phyloP scores from a whole-genome alignment of 2,113 vertebrate genomes.

The Ammodytes dubius region DNA sequence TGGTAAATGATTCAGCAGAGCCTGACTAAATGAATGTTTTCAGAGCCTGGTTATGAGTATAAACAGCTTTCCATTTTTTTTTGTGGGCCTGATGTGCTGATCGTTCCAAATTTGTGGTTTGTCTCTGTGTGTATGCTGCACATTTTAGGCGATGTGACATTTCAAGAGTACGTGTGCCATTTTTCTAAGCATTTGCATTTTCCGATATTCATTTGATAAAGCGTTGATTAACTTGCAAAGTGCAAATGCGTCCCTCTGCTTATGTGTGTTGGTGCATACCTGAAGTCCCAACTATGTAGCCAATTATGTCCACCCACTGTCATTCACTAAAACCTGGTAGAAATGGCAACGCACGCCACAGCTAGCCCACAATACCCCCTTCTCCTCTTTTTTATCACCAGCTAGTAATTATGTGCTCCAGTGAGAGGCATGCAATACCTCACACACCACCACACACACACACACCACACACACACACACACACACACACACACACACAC shows the following conservation, averaged over 20 bases:
- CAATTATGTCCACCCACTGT: slow-evolving; percentile 60
- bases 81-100: slow-evolving; percentile 16
- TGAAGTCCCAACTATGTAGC: slow-evolving; percentile 58
- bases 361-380: slow-evolving; percentile 57
- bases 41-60: slow-evolving; percentile 58
- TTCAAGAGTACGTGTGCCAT: slow-evolving; percentile 14
- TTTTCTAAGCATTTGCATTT: slow-evolving; percentile 14
- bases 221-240: not conserved
- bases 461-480: too few relatives aligned
- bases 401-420: slow-evolving; percentile 75
- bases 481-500: slow-evolving; percentile 36
- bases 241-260: not conserved
- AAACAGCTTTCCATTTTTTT: slow-evolving; percentile 57
- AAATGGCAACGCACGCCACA: slow-evolving; percentile 49
- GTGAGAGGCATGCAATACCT: slow-evolving; percentile 68
- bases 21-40: slow-evolving; percentile 71
- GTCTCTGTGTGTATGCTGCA: slow-evolving; percentile 27
- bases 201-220: slow-evolving; percentile 7
- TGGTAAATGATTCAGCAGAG: slow-evolving; percentile 80
- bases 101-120: slow-evolving; percentile 47
- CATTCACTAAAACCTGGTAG: slow-evolving; percentile 57
- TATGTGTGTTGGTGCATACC: slow-evolving; percentile 41
- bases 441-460: slow-evolving; percentile 30
- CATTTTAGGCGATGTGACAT: slow-evolving; percentile 34
- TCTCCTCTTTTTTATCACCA: slow-evolving; percentile 74